Conservation (phyloP, 2,113 vertebrate genomes). For the Boulengeromyrus knoepffleri region DNA sequence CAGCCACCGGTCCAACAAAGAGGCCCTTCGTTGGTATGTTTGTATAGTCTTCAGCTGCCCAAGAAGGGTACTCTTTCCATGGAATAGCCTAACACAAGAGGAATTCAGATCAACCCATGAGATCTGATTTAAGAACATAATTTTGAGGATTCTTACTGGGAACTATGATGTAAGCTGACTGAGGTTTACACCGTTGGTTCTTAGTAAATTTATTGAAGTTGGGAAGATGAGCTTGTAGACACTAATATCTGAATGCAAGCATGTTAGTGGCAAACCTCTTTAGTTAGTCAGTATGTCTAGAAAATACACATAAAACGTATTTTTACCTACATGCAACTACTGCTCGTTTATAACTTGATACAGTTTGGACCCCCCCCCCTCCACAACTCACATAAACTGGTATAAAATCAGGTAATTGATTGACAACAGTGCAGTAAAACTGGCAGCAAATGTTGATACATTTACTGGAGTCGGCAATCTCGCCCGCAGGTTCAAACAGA, state of each 20-base stretch:
- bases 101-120: not conserved
- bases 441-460: not conserved
- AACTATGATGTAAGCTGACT: not conserved
- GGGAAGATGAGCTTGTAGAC: not conserved
- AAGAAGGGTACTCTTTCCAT: slow-evolving; percentile 57
- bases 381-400: not conserved
- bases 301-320: not conserved
- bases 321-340: not conserved
- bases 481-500: too few species aligned
- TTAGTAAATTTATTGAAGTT: not conserved
- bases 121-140: not conserved
- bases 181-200: not conserved
- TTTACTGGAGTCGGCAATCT: not conserved
- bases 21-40: slow-evolving; percentile 53
- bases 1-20: slow-evolving; percentile 45
- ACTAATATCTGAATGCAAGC: not conserved
- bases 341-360: not conserved
- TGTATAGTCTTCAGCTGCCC: slow-evolving; percentile 43
- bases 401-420: not conserved
- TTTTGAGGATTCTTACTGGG: not conserved
- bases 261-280: not conserved
- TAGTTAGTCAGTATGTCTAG: not conserved
- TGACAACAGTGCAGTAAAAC: not conserved
- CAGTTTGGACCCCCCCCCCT: not conserved
- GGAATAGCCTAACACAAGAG: slow-evolving; percentile 51